Base-by-base conservation (phyloP, 1,140 invertebrate species). In the Microplitis mediator region DNA sequence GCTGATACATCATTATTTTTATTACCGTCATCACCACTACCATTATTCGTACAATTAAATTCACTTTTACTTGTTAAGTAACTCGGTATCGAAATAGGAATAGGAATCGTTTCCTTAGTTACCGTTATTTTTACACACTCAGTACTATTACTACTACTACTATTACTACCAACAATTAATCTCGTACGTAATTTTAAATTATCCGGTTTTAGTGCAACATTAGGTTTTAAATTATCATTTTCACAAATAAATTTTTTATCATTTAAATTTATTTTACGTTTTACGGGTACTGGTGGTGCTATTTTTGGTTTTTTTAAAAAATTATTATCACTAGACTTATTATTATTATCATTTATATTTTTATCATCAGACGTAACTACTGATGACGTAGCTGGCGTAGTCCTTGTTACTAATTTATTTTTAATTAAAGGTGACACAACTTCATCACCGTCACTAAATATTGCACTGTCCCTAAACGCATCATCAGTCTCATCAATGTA, bases 391-490 rank as follows among this genome's bases (percentile, higher is more conserved):
- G 23, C 2, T 23, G 23, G 23, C 23, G 23, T 23, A 23, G 23
- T 23, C 23, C 23, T 23, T 23, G 23, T 23, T 23, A 23, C 23
- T 23, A 45, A 11, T 45, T 45, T 45, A 6, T 11, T 45, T 45
- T 45, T 45, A 45, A 45, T 11, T 3, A 45, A 45, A 6, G 39
- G 56, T 75, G 75, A 61, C 70, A 79, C 72, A 58, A 76, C 70
- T 71, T 92, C 89, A 51, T 92, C 92, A 16, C 87, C 89, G 76
- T 95, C 94, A 65, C 93, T 95, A 78, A 95, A 95, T 80, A 95
- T 93, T 76, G 94, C 94, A 78, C 93, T 94, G 81, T 95, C 94
- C 77, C 94, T 88, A 79, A 94, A 94, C 1, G 90, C 89, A 72
- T 93, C 92, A 68, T 91, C 91, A 4, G 87, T 85, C 11, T 86